These are phyloP conservation scores for Listronotus bonariensis DNA, from an alignment of 1,140 invertebrate species.

Conservation along the genomic window DNA sequence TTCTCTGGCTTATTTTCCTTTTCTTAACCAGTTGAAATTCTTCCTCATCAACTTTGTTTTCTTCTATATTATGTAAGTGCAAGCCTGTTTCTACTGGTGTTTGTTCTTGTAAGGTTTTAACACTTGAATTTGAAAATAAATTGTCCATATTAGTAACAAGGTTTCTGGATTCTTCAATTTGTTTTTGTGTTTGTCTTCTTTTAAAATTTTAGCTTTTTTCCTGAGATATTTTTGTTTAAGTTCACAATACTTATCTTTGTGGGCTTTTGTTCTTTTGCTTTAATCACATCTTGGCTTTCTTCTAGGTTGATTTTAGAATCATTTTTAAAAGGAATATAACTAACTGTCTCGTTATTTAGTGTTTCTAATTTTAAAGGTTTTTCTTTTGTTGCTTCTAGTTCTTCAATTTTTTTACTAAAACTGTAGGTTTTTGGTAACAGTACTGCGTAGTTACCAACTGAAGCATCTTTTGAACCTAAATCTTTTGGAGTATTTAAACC, in stretches of 20 bases:
- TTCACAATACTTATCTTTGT: background rate
- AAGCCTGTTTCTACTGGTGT: background rate
- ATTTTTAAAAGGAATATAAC: constrained; percentile 9
- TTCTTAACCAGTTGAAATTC: background rate
- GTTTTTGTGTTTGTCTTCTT: constrained; percentile 7
- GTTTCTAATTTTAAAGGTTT: constrained; percentile 2
- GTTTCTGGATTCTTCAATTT: constrained; percentile 10
- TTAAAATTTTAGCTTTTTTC: constrained; percentile 8
- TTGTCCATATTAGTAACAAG: constrained; percentile 5
- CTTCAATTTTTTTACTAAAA: constrained; percentile 30
- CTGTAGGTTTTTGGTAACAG: constrained; percentile 21
- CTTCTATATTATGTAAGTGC: background rate
- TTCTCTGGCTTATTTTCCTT: constrained; percentile 19
- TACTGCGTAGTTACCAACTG: constrained; percentile 38
- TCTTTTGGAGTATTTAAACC: constrained; percentile 13
- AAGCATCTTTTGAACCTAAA: constrained; percentile 30
- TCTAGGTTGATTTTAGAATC: background rate
- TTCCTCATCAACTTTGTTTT: background rate
- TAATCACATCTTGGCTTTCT: background rate
- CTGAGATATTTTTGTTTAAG: constrained; percentile 16
- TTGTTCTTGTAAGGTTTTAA: background rate
- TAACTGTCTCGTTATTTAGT: constrained; percentile 8
- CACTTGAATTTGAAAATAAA: background rate
- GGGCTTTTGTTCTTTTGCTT: background rate
- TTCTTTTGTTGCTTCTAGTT: constrained; percentile 23